A percentile compares a stretch with the other conserved stretches of the same genome.
These are phyloP conservation scores for Clitarchus hookeri DNA, from an alignment of 2,888 invertebrate species.

Conservation along the genomic window DNA sequence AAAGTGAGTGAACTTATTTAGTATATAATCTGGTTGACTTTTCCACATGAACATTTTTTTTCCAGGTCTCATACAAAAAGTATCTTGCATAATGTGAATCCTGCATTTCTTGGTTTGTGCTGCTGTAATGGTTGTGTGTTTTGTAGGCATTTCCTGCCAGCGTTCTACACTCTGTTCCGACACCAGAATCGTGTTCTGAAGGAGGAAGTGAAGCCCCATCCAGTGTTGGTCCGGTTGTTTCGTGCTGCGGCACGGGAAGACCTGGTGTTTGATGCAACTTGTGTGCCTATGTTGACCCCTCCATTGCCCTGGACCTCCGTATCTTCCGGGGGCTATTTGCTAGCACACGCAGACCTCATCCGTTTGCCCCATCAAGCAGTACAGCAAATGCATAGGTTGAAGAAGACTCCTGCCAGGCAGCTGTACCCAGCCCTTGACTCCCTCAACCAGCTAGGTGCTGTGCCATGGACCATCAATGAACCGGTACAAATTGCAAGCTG, in stretches of 20 bases:
- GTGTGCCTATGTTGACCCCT: conserved; percentile 79
- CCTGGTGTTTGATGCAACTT: conserved; percentile 67
- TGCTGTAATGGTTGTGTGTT: conserved; percentile 34
- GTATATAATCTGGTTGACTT: no score
- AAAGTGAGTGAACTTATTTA: no score
- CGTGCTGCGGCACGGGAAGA: conserved; percentile 68
- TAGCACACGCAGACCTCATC: conserved; percentile 67
- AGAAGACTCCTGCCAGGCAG: conserved; percentile 61
- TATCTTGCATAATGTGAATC: no score
- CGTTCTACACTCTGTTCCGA: conserved; percentile 79
- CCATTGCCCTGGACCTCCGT: conserved; percentile 82
- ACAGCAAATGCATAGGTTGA: conserved; percentile 67
- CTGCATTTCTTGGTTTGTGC: not conserved
- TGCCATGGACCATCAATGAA: conserved; percentile 92
- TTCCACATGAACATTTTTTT: no score
- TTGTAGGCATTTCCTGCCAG: conserved; percentile 68
- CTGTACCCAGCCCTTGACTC: conserved; percentile 87
- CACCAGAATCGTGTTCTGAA: conserved; percentile 65
- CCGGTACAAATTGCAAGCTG: conserved; percentile 55
- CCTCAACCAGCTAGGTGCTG: conserved; percentile 87
- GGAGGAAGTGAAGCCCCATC: conserved; percentile 77
- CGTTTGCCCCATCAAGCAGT: conserved; percentile 65
- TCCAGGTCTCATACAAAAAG: no score
- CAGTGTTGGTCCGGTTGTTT: conserved; percentile 70
- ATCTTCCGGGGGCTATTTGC: conserved; percentile 74